Conservation (phyloP, 2,113 vertebrate genomes). For the Australoheros scitulus region DNA sequence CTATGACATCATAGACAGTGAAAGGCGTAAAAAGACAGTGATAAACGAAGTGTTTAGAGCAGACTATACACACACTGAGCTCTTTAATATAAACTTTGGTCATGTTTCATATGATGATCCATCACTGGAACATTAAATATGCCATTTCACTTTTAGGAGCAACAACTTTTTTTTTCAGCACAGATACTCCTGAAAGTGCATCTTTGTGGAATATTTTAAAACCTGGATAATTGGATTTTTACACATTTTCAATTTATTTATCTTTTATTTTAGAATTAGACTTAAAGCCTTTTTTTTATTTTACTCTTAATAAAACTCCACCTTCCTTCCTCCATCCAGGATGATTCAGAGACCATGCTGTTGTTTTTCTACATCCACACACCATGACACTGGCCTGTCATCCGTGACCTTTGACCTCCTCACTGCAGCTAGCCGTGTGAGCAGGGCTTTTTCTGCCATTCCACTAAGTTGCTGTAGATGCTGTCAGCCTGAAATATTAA, state of each 20-base stretch:
- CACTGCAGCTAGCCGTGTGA: background rate
- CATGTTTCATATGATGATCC: background rate
- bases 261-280: background rate
- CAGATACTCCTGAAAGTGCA: background rate
- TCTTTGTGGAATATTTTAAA: background rate
- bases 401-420: slow-evolving; percentile 19
- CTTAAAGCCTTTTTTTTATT: too few species aligned
- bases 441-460: background rate
- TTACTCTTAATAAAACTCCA: too few species aligned
- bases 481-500: background rate
- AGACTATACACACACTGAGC: background rate
- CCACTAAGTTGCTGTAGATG: background rate
- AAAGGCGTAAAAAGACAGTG: background rate
- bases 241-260: background rate
- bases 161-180: background rate
- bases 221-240: background rate
- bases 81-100: background rate
- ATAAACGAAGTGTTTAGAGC: background rate
- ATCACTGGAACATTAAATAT: background rate
- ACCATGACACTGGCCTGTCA: background rate
- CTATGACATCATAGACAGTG: background rate
- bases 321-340: background rate
- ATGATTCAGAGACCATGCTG: background rate
- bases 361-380: background rate
- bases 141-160: background rate